phyloP scores from a whole-genome alignment of 2,888 invertebrate species.

The Agrochola litura region DNA sequence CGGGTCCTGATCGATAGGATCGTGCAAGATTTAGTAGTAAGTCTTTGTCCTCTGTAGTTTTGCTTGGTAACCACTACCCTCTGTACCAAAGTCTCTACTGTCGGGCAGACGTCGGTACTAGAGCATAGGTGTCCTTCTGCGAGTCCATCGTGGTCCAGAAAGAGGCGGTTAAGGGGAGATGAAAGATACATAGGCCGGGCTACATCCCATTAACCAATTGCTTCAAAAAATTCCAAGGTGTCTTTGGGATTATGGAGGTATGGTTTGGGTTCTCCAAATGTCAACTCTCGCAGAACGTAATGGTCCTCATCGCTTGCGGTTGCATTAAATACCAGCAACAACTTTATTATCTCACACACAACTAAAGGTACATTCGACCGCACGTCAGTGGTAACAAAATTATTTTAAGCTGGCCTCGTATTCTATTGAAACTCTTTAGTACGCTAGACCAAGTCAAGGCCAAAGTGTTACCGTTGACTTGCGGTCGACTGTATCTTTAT shows the following conservation, averaged over 20 bases:
- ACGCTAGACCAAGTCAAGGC: background rate
- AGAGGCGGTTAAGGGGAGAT: too few relatives aligned
- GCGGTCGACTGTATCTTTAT: background rate
- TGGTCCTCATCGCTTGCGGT: background rate
- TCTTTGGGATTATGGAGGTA: background rate
- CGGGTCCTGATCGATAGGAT: background rate
- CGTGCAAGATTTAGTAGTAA: background rate
- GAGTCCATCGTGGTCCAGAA: background rate
- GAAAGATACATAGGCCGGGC: too few relatives aligned
- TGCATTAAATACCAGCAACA: background rate
- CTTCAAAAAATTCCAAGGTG: background rate
- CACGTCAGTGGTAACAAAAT: too few relatives aligned
- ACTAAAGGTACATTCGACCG: background rate
- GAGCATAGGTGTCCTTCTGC: background rate
- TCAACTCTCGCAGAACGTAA: background rate
- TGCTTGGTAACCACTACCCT: background rate
- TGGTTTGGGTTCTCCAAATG: background rate
- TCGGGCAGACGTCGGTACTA: too few relatives aligned
- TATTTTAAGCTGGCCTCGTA: background rate
- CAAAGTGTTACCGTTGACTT: background rate
- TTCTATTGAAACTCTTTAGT: background rate
- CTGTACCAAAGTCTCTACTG: background rate
- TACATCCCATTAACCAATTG: background rate
- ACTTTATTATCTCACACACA: too few relatives aligned
- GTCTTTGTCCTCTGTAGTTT: background rate